Conservation (phyloP, 2,113 vertebrate species). For the Sphyrna mokarran region DNA sequence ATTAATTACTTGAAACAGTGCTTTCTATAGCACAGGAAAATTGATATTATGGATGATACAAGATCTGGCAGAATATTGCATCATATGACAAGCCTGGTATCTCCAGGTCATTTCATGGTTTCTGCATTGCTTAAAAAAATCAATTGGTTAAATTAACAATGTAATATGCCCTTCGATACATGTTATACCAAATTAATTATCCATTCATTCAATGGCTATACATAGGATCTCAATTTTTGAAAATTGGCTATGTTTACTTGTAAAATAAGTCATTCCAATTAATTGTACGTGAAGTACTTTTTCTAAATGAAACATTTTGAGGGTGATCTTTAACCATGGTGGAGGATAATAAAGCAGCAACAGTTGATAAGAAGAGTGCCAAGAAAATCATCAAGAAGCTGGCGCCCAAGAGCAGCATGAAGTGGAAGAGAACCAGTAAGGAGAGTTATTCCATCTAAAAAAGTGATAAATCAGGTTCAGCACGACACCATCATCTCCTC, state of each 20-base stretch:
- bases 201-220: neutral
- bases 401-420: no score
- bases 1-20: neutral
- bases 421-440: no score
- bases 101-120: neutral
- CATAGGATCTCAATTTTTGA: neutral
- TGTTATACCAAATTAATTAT: neutral
- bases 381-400: no score
- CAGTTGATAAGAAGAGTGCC: no score
- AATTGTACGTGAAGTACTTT: neutral
- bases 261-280: neutral
- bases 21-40: neutral
- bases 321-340: no score
- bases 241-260: neutral
- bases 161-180: neutral
- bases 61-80: neutral
- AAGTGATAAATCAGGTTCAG: no score
- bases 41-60: neutral
- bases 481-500: no score
- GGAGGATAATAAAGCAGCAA: no score
- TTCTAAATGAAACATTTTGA: neutral
- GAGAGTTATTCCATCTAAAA: no score
- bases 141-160: neutral
- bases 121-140: neutral
- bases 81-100: neutral